Percentiles rank a stretch among this genome's conserved stretches.
These are phyloP conservation scores for Oxyscelio sp. DNA, from an alignment of 2,888 invertebrate species.

Conservation along the genomic window DNA sequence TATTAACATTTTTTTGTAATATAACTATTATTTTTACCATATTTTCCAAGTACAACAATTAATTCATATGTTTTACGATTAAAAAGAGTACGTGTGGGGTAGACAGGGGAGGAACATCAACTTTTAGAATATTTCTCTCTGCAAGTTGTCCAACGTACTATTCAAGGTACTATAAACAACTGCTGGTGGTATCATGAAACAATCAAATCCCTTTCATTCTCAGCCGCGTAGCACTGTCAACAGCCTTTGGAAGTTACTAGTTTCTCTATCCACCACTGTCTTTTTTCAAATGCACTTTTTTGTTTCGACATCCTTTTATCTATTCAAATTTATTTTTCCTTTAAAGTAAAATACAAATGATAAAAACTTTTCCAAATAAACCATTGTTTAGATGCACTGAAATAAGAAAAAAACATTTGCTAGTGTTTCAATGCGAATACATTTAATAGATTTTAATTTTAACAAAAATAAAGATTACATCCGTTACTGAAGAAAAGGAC, in stretches of 20 bases:
- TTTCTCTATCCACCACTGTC: conserved; percentile 40
- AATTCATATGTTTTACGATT: conserved; percentile 22
- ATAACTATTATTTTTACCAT: background rate
- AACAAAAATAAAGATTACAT: conserved; percentile 26
- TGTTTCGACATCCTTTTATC: conserved; percentile 23
- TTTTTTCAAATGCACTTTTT: conserved; percentile 41
- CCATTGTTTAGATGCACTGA: no score
- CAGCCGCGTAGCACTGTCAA: conserved; percentile 57
- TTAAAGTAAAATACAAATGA: background rate
- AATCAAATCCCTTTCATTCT: conserved; percentile 65
- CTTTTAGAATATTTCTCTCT: conserved; percentile 44
- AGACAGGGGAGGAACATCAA: conserved; percentile 28
- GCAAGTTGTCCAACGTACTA: conserved; percentile 25
- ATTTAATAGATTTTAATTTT: conserved; percentile 34
- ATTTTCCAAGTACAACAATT: conserved; percentile 8
- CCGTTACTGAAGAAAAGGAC: conserved; percentile 23
- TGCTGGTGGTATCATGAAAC: conserved; percentile 61
- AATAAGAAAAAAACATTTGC: no score
- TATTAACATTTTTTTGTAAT: background rate
- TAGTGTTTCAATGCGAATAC: background rate
- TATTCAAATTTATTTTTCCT: conserved; percentile 19
- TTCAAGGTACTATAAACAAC: conserved; percentile 51
- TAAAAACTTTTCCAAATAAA: background rate
- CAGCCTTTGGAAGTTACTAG: conserved; percentile 56
- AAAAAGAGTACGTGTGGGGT: conserved; percentile 17